Evolutionary conservation across 1,140 invertebrate species (phyloP), one percentile per base, ranked within the genome.

Genomic region (Euwallacea fornicatus): DNA sequence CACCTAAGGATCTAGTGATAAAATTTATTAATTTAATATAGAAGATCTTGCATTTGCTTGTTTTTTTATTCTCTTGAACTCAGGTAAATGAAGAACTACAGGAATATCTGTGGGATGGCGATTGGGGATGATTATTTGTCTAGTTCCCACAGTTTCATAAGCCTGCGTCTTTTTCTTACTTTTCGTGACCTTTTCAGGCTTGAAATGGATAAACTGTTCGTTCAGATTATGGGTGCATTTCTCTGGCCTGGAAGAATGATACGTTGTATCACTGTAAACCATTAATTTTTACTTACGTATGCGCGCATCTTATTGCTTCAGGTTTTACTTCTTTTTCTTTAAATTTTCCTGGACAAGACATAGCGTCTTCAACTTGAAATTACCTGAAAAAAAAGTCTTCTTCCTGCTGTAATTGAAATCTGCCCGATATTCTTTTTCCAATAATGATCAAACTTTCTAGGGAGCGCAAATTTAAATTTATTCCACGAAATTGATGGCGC

Each of bases 31-130:
- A 9, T 59, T 41, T 33, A 33, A 33, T 33, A 33, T 65, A 4
- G 47, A 9, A 16, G 41, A 10, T 16, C 6, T 8, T 61, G 78
- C 78, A 46, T 75, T 67, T 11, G 77, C 76, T 70, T 80, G 75
- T 21, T 79, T 72, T 46, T 79, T 76, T 1, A 81, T 55, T 54
- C 78, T 69, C 66, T 76, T 10, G 50, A 76, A 79, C 67, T 80
- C 77, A 0, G 72, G 73, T 61, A 71, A 72, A 2, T 74, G 67
- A 9, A 78, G 71, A 50, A 80, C 77, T 13, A 67, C 78, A 0
- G 78, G 80, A 15, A 69, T 69, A 60, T 77, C 78, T 7, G 77
- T 71, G n/a, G 77, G 78, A 10, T 76, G 53, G 60, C 73, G 61
- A 42, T 75, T 74, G 0, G 80, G 78, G 7, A 81, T 76, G 13